Evolutionary conservation across 2,888 invertebrate species (phyloP).

Genomic region (Alloplasta piceator): DNA sequence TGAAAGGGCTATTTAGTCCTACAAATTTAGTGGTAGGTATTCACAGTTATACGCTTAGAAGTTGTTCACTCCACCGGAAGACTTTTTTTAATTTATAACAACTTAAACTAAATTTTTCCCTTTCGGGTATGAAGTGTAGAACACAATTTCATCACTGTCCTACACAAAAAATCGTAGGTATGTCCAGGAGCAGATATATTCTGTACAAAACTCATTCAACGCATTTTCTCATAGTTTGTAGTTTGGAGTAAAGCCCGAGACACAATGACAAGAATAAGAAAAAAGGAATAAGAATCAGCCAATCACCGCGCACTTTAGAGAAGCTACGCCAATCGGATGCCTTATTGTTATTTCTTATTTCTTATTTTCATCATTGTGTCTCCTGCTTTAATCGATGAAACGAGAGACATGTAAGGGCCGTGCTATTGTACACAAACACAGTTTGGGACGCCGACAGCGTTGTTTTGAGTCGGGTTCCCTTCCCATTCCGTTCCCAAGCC

Average conservation of each 20-base stretch:
- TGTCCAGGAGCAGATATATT: conserved; percentile 27
- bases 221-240: neutral
- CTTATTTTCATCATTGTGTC: too few relatives aligned
- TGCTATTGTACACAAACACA: neutral
- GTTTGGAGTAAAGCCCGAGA: neutral
- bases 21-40: too few relatives aligned
- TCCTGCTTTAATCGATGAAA: neutral
- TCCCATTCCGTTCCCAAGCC: neutral
- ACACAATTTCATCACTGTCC: conserved; percentile 42
- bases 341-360: too few relatives aligned
- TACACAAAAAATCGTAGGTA: conserved; percentile 33
- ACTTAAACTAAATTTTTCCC: conserved; percentile 30
- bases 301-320: too few relatives aligned
- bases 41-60: too few relatives aligned
- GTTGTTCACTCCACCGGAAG: too few relatives aligned
- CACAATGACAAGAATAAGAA: too few relatives aligned
- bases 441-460: too few relatives aligned
- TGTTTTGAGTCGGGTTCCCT: neutral
- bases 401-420: neutral
- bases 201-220: neutral
- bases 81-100: conserved; percentile 9
- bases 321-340: too few relatives aligned
- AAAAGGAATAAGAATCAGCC: too few relatives aligned
- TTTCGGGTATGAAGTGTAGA: conserved; percentile 41
- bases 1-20: too few relatives aligned